Percentiles rank a stretch among this genome's conserved stretches.
phyloP scores from a whole-genome alignment of 2,113 vertebrate species.

The Mus pahari region DNA sequence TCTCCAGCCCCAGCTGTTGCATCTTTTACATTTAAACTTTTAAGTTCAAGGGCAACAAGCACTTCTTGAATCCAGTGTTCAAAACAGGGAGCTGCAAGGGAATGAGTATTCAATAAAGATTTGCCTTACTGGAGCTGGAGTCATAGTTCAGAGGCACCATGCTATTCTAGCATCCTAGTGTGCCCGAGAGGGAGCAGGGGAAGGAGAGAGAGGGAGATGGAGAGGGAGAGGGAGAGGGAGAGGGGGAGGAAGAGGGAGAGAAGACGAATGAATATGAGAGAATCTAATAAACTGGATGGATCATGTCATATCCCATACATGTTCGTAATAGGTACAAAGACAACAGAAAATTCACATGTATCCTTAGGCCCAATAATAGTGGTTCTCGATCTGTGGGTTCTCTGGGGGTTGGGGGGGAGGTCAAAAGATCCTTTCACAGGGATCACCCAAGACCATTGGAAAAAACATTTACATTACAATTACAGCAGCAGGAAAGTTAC shows the following conservation, averaged over 20 bases:
- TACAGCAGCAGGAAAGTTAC: background rate
- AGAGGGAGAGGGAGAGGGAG: no score
- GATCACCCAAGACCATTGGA: background rate
- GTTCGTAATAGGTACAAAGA: slow-evolving; percentile 7
- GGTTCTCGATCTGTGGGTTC: background rate
- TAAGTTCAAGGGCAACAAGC: slow-evolving; percentile 48
- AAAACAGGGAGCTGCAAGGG: background rate
- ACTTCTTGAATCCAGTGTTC: slow-evolving; percentile 21
- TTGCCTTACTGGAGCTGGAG: background rate
- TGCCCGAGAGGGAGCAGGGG: no score
- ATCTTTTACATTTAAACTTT: background rate
- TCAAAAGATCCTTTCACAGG: background rate
- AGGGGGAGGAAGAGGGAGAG: no score
- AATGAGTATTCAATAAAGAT: background rate
- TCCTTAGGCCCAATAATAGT: background rate
- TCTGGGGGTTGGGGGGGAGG: no score
- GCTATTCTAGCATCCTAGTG: background rate
- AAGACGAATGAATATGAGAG: background rate
- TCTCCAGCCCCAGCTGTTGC: background rate
- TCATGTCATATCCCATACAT: background rate
- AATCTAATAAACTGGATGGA: slow-evolving; percentile 39
- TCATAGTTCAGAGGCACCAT: background rate
- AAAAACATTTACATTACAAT: background rate
- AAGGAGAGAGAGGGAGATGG: no score
- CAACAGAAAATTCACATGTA: slow-evolving; percentile 8